phyloP scores from a whole-genome alignment of 1,140 invertebrate genomes.

The Pachyrhynchus sulphureomaculatus region DNA sequence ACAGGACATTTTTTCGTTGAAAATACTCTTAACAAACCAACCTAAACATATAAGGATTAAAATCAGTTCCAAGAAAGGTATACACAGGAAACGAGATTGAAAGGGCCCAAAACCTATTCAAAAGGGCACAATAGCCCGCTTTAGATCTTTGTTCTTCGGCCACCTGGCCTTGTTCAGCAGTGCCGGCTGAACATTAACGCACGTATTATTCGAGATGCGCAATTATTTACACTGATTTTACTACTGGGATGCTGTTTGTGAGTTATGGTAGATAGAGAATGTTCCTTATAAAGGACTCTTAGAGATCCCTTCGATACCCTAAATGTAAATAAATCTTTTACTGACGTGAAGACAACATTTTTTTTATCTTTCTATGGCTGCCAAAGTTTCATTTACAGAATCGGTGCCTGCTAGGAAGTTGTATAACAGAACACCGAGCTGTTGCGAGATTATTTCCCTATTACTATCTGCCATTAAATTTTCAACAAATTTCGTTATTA shows the following conservation, averaged over 20 bases:
- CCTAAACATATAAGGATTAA: slow-evolving; percentile 24
- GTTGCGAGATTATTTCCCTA: too few species aligned
- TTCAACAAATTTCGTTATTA: too few species aligned
- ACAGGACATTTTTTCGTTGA: not conserved
- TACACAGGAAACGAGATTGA: slow-evolving; percentile 25
- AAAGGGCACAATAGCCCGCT: slow-evolving; percentile 24
- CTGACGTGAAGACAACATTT: too few species aligned
- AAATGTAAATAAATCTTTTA: too few species aligned
- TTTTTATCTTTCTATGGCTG: too few species aligned
- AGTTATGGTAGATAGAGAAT: not conserved
- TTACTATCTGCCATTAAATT: too few species aligned
- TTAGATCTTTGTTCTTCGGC: slow-evolving; percentile 24
- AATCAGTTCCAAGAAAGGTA: slow-evolving; percentile 27
- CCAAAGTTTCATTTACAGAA: too few species aligned
- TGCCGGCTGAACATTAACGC: slow-evolving; percentile 5
- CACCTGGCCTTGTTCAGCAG: slow-evolving; percentile 18
- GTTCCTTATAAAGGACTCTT: not conserved
- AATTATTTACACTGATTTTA: slow-evolving; percentile 34
- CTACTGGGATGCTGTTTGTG: slow-evolving; percentile 3
- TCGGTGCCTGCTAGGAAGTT: too few species aligned
- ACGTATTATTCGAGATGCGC: slow-evolving; percentile 31
- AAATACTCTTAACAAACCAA: slow-evolving; percentile 9
- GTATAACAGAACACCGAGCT: too few species aligned
- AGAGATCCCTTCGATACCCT: not conserved
- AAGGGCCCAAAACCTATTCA: slow-evolving; percentile 18